phyloP scores from a whole-genome alignment of 92 coral and sea anemone genomes.

The Plumapathes pennacea region DNA sequence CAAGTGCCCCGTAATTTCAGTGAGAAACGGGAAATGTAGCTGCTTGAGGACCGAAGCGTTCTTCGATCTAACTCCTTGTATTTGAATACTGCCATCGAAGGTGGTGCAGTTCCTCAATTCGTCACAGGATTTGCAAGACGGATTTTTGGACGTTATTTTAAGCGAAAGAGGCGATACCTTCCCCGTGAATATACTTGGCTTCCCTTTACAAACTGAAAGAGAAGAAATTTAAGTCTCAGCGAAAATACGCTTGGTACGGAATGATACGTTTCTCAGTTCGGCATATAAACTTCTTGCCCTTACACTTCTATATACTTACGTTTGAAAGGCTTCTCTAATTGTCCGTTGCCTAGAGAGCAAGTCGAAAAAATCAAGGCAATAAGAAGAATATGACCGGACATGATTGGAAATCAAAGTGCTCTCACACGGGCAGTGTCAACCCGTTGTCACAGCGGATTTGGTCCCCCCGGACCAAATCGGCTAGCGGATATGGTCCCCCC shows the following conservation, averaged over 20 bases:
- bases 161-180: conserved; percentile 10
- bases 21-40: conserved; percentile 78
- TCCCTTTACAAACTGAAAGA: conserved; percentile 17
- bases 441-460: too few relatives aligned
- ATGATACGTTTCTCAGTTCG: too few relatives aligned
- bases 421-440: not conserved
- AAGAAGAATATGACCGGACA: too few relatives aligned
- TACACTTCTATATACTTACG: too few relatives aligned
- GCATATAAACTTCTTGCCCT: too few relatives aligned
- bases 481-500: too few relatives aligned
- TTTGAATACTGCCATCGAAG: conserved; percentile 78
- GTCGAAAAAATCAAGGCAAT: too few relatives aligned
- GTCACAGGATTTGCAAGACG: conserved; percentile 69
- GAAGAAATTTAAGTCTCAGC: not conserved
- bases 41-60: conserved; percentile 36
- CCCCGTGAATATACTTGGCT: not conserved
- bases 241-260: not conserved
- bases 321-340: too few relatives aligned
- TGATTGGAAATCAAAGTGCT: too few relatives aligned
- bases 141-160: conserved; percentile 12
- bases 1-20: conserved; percentile 91
- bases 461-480: too few relatives aligned
- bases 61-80: conserved; percentile 59
- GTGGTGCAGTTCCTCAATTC: conserved; percentile 76
- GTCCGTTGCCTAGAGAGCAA: too few relatives aligned